Conservation (phyloP, 2,113 vertebrate genomes). For the Etia nguti region DNA sequence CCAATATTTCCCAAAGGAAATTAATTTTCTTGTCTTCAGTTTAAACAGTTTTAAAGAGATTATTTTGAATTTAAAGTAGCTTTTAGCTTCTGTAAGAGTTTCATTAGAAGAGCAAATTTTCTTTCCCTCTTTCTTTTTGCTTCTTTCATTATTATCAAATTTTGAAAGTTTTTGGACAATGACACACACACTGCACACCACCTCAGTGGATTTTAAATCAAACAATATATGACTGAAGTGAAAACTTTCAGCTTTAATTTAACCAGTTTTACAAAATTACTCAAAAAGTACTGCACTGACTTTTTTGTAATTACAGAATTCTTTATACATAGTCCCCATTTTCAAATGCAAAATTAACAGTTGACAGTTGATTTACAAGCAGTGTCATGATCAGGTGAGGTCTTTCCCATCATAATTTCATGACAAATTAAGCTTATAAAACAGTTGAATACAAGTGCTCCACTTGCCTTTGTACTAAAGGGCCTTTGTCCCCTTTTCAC, state of each 20-base stretch:
- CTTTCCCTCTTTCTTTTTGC: neutral
- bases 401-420: neutral
- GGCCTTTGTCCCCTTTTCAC: neutral
- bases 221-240: neutral
- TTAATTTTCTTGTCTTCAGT: neutral
- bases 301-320: neutral
- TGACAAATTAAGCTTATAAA: neutral
- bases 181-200: neutral
- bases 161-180: neutral
- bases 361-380: neutral
- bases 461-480: neutral
- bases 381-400: neutral
- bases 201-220: neutral
- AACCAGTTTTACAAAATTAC: neutral
- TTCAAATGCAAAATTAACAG: neutral
- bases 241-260: neutral
- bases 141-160: neutral
- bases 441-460: neutral
- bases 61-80: neutral
- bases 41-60: neutral
- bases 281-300: neutral
- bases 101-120: neutral
- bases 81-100: neutral
- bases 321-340: neutral
- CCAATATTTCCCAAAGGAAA: neutral